These are phyloP conservation scores for Metridium senile DNA, from an alignment of 92 coral and sea anemone species.

Conservation along the genomic window DNA sequence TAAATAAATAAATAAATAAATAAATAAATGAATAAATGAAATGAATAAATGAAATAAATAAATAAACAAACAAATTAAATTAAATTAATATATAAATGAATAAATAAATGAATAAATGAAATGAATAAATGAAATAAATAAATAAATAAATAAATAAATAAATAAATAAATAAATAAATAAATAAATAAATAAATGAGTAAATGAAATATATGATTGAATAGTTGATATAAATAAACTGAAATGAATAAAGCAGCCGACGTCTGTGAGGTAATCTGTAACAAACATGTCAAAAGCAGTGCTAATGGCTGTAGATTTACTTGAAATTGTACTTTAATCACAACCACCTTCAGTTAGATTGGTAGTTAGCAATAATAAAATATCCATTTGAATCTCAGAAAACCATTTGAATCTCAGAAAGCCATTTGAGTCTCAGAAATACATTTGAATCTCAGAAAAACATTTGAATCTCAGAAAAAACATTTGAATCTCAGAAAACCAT, in stretches of 20 bases:
- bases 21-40: neutral
- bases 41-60: neutral
- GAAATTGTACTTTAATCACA: neutral
- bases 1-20: no score
- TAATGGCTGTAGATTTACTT: neutral
- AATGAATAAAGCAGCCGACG: no score
- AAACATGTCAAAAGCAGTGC: neutral
- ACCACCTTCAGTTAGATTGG: neutral
- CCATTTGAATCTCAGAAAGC: neutral
- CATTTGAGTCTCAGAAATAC: neutral
- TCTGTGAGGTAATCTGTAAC: no score
- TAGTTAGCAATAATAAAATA: no score
- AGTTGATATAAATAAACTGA: neutral
- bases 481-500: neutral
- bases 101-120: neutral
- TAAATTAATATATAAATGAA: no score
- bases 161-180: no score
- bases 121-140: neutral
- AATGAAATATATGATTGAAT: neutral
- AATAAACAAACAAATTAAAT: no score
- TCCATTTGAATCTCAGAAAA: neutral
- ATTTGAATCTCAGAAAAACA: neutral
- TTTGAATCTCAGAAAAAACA: neutral
- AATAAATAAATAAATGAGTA: neutral
- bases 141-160: no score